These are phyloP conservation scores for Paradisaea rubra DNA, from an alignment of 2,113 vertebrate species.

Conservation along the genomic window DNA sequence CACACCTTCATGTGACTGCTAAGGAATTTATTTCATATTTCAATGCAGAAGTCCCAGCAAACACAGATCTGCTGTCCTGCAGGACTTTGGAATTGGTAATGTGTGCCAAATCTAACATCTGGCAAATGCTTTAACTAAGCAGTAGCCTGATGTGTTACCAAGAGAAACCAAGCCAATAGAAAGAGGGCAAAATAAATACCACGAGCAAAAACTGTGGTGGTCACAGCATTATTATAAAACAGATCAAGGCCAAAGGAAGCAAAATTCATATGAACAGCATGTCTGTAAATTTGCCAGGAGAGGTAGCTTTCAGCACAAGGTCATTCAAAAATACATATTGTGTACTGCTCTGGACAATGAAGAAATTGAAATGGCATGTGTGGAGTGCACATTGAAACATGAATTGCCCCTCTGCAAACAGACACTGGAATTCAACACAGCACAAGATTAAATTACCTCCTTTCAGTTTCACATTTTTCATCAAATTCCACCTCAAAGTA, in stretches of 20 bases:
- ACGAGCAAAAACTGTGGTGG: not conserved
- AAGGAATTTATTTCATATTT: not conserved
- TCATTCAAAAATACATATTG: not conserved
- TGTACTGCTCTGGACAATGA: not conserved
- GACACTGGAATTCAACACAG: not conserved
- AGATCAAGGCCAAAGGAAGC: not conserved
- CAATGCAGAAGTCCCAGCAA: not conserved
- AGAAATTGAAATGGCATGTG: not conserved
- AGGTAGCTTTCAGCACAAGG: not conserved
- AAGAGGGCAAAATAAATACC: not conserved
- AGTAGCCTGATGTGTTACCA: not conserved
- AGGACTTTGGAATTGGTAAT: not conserved
- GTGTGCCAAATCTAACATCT: not conserved
- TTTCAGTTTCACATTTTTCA: slow-evolving; percentile 94
- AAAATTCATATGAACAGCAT: not conserved
- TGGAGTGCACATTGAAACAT: not conserved
- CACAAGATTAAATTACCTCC: slow-evolving; percentile 74
- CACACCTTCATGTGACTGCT: not conserved
- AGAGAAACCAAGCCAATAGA: not conserved
- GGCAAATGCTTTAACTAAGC: not conserved
- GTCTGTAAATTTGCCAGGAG: not conserved
- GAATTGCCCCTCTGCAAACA: not conserved
- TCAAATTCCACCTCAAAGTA: slow-evolving; percentile 97
- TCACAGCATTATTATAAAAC: not conserved
- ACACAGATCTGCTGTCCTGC: not conserved